A percentile compares a stretch with the other conserved stretches of the same genome.
Evolutionary conservation across 2,888 invertebrate genomes (phyloP).

Genomic region (Calliopum simillimum): DNA sequence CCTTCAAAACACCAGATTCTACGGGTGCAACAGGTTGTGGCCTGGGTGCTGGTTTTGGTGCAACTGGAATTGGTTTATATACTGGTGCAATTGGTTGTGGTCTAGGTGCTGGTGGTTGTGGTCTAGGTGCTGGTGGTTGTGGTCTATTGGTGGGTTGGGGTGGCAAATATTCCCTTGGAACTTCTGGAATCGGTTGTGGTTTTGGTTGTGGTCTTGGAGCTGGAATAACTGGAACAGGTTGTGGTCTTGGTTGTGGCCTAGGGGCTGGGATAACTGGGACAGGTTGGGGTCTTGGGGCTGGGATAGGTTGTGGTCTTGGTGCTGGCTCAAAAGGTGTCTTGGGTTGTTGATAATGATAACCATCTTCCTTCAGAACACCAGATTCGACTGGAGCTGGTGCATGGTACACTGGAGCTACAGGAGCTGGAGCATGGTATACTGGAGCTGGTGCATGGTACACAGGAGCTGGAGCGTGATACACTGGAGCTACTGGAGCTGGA

Average conservation of each 20-base stretch:
- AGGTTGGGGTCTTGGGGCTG: conserved; percentile 33
- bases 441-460: conserved; percentile 24
- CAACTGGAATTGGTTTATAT: conserved; percentile 10
- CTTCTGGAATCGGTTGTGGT: not conserved
- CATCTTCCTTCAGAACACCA: conserved; percentile 52
- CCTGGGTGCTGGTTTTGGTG: conserved; percentile 16
- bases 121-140: conserved; percentile 18
- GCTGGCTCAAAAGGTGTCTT: conserved; percentile 34
- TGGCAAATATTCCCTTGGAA: not conserved
- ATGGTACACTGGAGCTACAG: conserved; percentile 27
- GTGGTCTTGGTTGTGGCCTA: conserved; percentile 24
- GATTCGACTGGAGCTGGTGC: conserved; percentile 28
- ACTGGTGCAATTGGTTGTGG: conserved; percentile 10
- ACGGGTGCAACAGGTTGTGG: conserved; percentile 6
- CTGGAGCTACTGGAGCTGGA: conserved; percentile 28
- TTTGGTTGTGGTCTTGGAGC: conserved; percentile 34
- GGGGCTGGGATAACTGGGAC: conserved; percentile 36
- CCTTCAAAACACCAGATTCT: conserved; percentile 49
- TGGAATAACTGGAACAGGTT: conserved; percentile 37
- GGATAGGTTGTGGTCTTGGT: conserved; percentile 31
- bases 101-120: conserved; percentile 20
- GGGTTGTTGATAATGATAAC: conserved; percentile 50
- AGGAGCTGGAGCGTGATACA: conserved; percentile 28
- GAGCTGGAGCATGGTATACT: conserved; percentile 5
- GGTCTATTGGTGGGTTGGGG: conserved; percentile 8